Evolutionary conservation across 2,888 invertebrate species (phyloP), one percentile per base, ranked within the genome.

Genomic region (Pseudococcus viburni): DNA sequence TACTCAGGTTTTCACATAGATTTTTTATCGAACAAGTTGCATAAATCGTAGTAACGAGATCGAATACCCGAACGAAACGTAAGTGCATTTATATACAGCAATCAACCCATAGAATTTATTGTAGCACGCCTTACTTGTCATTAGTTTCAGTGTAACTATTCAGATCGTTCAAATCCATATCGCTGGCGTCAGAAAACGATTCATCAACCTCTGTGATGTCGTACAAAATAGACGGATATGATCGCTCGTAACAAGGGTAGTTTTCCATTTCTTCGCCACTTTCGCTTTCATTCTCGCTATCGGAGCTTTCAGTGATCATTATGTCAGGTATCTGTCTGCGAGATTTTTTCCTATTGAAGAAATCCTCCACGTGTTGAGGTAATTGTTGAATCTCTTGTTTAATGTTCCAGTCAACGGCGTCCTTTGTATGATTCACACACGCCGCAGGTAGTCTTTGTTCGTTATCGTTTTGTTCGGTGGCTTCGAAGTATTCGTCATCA

Each of bases 191-290:
- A 8, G 88, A 88, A 85, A 88, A 88, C 4, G 85, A 85, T 55
- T 88, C 88, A n/a, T 88, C 88, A 11, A 85, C 88, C 68, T 88
- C 88, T n/a, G 68, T 84, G 15, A 88, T 88, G n/a, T 88, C 88
- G 55, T 84, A 88, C 55, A 88, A 51, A 48, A 88, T 55, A 9
- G 88, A 33, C 2, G 85, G 88, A 68, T 85, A 85, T 2, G 55
- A 7, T 19, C 85, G 33, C 4, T 88, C 85, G 46, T 85, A 83
- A 42, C 64, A 19, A n/a, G 55, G 19, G 9, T 64, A 64, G 12
- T 39, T 51, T 7, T 80, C 88, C 48, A 86, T 48, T 11, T 88
- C 85, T 33, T 64, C 39, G 1, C 73, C 88, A 26, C 68, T 68
- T 26, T 88, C 88, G 19, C 48, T 46, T 19, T 88, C 88, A 19